A percentile compares a stretch with the other conserved stretches of the same genome.
phyloP scores from a whole-genome alignment of 1,140 invertebrate species.

The Periplaneta americana region DNA sequence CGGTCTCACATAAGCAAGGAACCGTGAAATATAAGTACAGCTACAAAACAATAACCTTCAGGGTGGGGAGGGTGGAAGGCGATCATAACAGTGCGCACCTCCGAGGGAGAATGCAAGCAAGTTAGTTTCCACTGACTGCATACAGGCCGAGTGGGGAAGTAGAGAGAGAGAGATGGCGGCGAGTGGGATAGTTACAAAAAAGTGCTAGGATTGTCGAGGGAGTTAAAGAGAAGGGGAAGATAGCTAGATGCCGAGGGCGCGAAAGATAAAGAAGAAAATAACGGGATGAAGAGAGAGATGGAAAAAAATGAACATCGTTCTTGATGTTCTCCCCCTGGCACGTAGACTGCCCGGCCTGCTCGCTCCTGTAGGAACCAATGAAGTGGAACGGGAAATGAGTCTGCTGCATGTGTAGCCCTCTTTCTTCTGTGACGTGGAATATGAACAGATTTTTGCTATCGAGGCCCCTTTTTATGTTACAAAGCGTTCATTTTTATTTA shows the following conservation, averaged over 20 bases:
- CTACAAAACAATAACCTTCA: neutral
- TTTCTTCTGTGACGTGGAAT: neutral
- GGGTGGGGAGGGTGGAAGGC: neutral
- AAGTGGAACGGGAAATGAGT: neutral
- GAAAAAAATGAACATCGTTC: neutral
- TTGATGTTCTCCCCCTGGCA: neutral
- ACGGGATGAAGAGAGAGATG: neutral
- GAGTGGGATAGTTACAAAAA: neutral
- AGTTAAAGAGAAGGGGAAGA: neutral
- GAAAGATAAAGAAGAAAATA: neutral
- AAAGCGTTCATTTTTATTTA: neutral
- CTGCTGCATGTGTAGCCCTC: neutral
- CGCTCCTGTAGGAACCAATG: neutral
- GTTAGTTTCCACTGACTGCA: neutral
- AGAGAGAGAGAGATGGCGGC: neutral
- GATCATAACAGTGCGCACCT: neutral
- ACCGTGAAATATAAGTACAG: neutral
- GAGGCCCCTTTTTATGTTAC: neutral
- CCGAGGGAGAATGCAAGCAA: neutral
- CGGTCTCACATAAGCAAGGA: neutral
- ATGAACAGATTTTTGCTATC: neutral
- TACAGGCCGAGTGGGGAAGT: neutral
- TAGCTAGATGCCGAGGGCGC: neutral
- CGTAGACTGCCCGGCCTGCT: neutral
- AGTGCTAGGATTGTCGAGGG: neutral